Base-by-base conservation (phyloP, 2,797 vertebrate genomes). In the Pangasius djambal region DNA sequence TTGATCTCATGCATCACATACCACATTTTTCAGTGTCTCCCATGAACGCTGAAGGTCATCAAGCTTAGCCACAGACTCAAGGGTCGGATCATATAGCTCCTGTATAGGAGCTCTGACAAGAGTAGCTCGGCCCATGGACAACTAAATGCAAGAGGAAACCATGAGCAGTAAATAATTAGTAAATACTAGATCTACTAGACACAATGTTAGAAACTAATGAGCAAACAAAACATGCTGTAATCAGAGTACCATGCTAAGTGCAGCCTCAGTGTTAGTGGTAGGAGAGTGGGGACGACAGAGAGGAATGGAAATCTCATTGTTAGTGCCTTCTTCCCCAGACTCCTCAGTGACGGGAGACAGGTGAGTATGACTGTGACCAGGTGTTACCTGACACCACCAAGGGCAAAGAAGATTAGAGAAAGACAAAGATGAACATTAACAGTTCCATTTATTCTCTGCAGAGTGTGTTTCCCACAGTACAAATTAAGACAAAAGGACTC, bases 341-440 rank as follows among this genome's bases (percentile, higher is more conserved):
- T 99, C 98, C 94, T 99, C 98, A 86, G 98, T 98, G 95, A 99
- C 98, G 92, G 98, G 98, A 94, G 98, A 99, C 94, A 99, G 97
- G 93, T 99, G 96, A 22, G 98, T 98, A 96, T 99, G 98, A 97
- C 98, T 98, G 95, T 97, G 98, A 95, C 97, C 98, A 89, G 98
- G 98, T 95, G 98, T 99, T 98, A 99, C 98, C 98, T 99, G 96
- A 94, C 94, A 95, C 92, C 96, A 93, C 95, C 91, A 91, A 93
- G 90, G 87, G 90, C 94, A 95, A 93, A 86, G 92, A 93, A 31
- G 69, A 13, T 83, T 48, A 85, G 48, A 81, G 59, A 82, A 83
- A 67, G 2, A 87, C 61, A 34, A 63, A 72, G 59, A 88, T 1
- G 61, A 25, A 25, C 44, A 48, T 67, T 59, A 61, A 34, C 31